A percentile compares a stretch with the other conserved stretches of the same genome.
These are phyloP conservation scores for Actias luna DNA, from an alignment of 2,888 invertebrate genomes.

Conservation along the genomic window DNA sequence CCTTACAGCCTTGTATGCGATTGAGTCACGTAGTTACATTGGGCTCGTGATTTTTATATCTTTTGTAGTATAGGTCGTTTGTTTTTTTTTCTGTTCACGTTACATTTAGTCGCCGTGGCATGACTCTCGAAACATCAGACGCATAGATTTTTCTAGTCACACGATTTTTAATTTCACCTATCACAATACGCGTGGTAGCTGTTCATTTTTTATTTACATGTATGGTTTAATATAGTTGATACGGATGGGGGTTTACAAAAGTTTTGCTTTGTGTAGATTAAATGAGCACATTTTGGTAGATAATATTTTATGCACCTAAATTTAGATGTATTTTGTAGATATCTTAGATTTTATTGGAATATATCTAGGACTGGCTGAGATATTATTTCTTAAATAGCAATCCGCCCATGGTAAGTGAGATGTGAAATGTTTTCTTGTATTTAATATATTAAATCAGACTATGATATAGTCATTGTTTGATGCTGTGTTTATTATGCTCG, in stretches of 20 bases:
- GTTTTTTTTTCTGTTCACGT: slow-evolving; percentile 29
- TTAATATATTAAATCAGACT: not conserved
- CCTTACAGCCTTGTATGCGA: slow-evolving; percentile 50
- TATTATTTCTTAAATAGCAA: not conserved
- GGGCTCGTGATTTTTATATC: slow-evolving; percentile 37
- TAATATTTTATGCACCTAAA: slow-evolving; percentile 7
- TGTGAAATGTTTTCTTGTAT: not conserved
- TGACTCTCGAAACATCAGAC: slow-evolving; percentile 27
- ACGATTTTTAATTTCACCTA: not conserved
- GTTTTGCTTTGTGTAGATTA: slow-evolving; percentile 13
- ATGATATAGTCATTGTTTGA: not conserved
- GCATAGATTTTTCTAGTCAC: not conserved
- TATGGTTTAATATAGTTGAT: not conserved
- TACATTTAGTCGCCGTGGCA: slow-evolving; percentile 47
- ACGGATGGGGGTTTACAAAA: not conserved
- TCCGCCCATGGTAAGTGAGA: not conserved
- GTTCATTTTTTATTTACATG: not conserved
- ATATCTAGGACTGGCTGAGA: not conserved
- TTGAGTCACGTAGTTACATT: slow-evolving; percentile 52
- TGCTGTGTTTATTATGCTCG: not conserved
- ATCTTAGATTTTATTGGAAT: not conserved
- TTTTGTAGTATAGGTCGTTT: slow-evolving; percentile 40
- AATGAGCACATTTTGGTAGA: slow-evolving; percentile 4
- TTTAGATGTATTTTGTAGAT: slow-evolving; percentile 2
- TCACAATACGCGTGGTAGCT: not conserved